A percentile compares a stretch with the other conserved stretches of the same genome.
phyloP scores from a whole-genome alignment of 1,140 invertebrate genomes.

The Frieseomelitta varia region DNA sequence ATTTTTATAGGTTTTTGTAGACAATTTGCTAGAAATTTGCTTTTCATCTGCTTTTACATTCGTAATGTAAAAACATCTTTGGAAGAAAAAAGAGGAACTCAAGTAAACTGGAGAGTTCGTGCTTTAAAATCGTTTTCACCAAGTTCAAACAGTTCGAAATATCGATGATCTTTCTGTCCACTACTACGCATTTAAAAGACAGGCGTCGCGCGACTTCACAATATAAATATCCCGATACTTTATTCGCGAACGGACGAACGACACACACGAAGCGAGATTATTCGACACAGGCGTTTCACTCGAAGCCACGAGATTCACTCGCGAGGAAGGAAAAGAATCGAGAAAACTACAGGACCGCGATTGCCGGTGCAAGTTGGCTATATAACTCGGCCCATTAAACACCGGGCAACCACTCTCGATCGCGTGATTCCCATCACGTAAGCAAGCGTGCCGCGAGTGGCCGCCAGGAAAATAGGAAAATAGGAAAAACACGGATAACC shows the following conservation, averaged over 20 bases:
- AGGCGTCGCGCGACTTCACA: background rate
- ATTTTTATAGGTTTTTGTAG: too few species aligned
- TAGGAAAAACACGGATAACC: conserved; percentile 13
- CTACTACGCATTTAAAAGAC: too few species aligned
- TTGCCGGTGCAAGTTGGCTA: background rate
- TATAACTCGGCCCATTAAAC: conserved; percentile 3
- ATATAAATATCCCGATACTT: background rate
- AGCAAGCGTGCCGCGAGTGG: background rate
- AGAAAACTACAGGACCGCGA: background rate
- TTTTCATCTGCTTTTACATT: too few species aligned
- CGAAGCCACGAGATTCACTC: background rate
- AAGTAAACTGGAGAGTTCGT: too few species aligned
- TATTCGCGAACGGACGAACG: background rate
- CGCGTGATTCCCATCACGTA: conserved; percentile 32
- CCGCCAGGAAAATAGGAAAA: conserved; percentile 31
- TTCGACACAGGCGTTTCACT: background rate
- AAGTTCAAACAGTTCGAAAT: too few species aligned
- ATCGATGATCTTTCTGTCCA: too few species aligned
- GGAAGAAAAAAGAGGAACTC: too few species aligned
- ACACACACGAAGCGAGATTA: background rate
- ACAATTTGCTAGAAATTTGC: too few species aligned
- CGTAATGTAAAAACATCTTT: too few species aligned
- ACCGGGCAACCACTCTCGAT: background rate
- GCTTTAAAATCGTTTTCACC: too few species aligned
- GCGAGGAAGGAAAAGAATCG: background rate